Conservation (phyloP, 1,140 invertebrate genomes). For the Monomorium pharaonis region DNA sequence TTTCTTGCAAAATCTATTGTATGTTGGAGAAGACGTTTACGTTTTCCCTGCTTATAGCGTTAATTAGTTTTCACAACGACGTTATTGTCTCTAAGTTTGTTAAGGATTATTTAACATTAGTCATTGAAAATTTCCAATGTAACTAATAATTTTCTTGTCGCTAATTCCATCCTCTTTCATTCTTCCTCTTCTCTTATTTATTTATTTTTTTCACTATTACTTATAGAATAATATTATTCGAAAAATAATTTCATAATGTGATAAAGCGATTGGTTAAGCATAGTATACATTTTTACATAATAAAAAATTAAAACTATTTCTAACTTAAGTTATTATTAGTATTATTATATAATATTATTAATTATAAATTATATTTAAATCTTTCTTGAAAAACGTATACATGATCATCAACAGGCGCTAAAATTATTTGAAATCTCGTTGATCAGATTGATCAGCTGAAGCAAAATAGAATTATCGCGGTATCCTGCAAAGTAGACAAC, state of each 20-base stretch:
- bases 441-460: background rate
- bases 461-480: conserved; percentile 30
- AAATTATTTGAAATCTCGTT: background rate
- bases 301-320: background rate
- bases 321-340: background rate
- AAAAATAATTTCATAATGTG: background rate
- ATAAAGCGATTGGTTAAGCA: background rate
- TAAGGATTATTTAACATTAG: background rate
- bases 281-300: background rate
- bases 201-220: background rate
- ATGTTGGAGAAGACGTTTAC: background rate
- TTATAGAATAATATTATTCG: background rate
- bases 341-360: too few species aligned
- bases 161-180: background rate
- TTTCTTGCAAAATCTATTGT: background rate
- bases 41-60: background rate
- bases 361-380: background rate
- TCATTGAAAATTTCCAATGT: background rate
- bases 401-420: background rate
- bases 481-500: background rate
- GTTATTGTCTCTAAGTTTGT: background rate
- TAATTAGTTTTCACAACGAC: background rate
- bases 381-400: background rate
- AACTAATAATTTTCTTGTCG: too few species aligned
- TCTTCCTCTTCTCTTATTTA: background rate